Base-by-base conservation (phyloP, 1,140 invertebrate species). In the Aphaenogaster ashmeadi region DNA sequence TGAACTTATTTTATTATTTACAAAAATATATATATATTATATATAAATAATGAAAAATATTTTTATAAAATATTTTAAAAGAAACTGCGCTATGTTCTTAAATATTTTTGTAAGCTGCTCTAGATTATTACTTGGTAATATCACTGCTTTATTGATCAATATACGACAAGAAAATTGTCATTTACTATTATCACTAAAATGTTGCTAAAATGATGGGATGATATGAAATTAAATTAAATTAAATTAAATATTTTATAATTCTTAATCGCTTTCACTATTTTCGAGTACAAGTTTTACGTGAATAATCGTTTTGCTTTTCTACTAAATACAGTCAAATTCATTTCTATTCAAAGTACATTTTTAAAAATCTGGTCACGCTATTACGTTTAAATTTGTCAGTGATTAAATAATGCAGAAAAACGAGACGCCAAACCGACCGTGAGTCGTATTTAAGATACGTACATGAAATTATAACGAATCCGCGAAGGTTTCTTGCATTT, bases 401-500 rank as follows among this genome's bases (percentile, higher is more conserved):
- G 18, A 47, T 62, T n/a, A n/a, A 50, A 44, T 27, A 11, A 33
- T 11, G 9, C n/a, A 52, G 5, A 60, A 71, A 72, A 83, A 77
- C 21, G 15, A 41, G 83, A 71, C 27, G 36, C 47, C 72, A 71
- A 87, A 87, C 86, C 56, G 60, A 74, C 58, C 52, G 52, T 47
- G 85, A 78, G 36, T 69, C 54, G 47, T 21, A 60, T 4, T 36
- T 44, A 38, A 89, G 56, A 66, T 50, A 72, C 56, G 33, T 62
- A 89, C 36, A 75, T 75, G 86, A 88, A 90, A 90, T 87, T 86
- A 62, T 90, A 88, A 91, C 81, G 89, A 90, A 84, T 90, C 56
- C 56, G 5, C 38, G 69, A 72, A 67, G 77, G 18, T 41, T 78
- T 90, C 58, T 78, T 77, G 56, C 62, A 62, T 86, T 62, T 62